Base-by-base conservation (phyloP, 2,113 vertebrate genomes). In the Leiothrix lutea region DNA sequence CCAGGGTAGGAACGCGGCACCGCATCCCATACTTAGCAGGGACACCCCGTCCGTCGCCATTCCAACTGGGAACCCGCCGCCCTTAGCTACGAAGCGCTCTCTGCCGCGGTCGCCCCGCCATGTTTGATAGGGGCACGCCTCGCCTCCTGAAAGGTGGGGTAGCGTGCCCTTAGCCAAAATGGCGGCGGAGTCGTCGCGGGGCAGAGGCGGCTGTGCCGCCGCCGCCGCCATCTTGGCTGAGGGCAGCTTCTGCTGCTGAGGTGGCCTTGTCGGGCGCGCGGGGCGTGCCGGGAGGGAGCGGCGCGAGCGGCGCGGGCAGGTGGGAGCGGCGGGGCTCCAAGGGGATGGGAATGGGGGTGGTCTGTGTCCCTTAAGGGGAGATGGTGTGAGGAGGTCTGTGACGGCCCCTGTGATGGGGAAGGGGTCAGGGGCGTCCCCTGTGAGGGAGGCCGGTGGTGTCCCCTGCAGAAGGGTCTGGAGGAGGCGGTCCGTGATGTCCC, bases 111-210 rank as follows among this genome's bases (percentile, higher is more conserved):
- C 17, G 10, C 7, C 4, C 9, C 54, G 40, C 75, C 50, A 29
- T 6, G 11, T 28, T 53, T 23, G 3, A 5, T 48, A 48, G 1
- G 66, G 75, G 18, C n/a, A 7, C 6, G 1, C 18, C 4, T 6
- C 16, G 1, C 18, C 6, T 11, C 4, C 31, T 2, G 17, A 23
- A 2, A 0, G 11, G 8, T 4, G 2, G 18, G 0, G 5, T 0
- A 2, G 6, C 1, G 1, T 20, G 61, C 85, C 95, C 88, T 79
- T 8, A 93, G 20, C 12, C 31, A 69, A 90, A 61, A 79, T 85
- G 96, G 22, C 72, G 60, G 56, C 15, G 5, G 9, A 14, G 22
- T 45, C 10, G 45, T 61, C 1, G 5, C 2, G 20, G 12, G 8
- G 12, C 5, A 22, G 54, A 71, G 38, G 3, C 10, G 22, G 7